Evolutionary conservation across 2,888 invertebrate genomes (phyloP).

Genomic region (Achlya flavicornis): DNA sequence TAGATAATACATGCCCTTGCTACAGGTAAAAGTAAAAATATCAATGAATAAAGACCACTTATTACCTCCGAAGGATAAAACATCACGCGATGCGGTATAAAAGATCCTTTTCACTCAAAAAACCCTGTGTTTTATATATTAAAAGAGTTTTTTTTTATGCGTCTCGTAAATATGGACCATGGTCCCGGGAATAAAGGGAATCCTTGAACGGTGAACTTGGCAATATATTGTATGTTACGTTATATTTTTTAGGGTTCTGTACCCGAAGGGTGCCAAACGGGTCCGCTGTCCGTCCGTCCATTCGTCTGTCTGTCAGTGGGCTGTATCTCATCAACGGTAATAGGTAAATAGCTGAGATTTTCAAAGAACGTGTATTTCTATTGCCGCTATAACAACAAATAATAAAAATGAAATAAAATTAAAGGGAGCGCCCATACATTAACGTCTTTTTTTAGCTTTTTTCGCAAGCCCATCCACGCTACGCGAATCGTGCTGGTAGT

Average conservation of each 20-base stretch:
- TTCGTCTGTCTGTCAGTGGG: no score
- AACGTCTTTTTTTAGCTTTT: no score
- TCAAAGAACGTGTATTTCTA: no score
- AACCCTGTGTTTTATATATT: slow-evolving; percentile 12
- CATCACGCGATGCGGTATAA: slow-evolving; percentile 53
- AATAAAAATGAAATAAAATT: no score
- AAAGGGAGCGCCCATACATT: no score
- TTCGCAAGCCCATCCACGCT: no score
- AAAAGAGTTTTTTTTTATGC: background rate
- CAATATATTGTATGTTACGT: background rate
- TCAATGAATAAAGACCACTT: slow-evolving; percentile 52
- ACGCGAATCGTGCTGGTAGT: no score
- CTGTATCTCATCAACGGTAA: no score
- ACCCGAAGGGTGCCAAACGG: background rate
- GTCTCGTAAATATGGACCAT: background rate
- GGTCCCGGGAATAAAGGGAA: background rate
- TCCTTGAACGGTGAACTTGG: slow-evolving; percentile 8
- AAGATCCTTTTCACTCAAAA: slow-evolving; percentile 43
- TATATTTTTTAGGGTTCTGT: background rate
- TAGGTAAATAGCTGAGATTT: no score
- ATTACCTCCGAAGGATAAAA: slow-evolving; percentile 33
- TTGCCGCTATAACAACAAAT: no score
- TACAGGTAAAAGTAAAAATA: slow-evolving; percentile 48
- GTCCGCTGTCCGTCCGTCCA: no score
- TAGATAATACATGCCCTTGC: slow-evolving; percentile 45